These are phyloP conservation scores for Drosophila kanapiae DNA, from an alignment of 1,140 invertebrate species.

Conservation along the genomic window DNA sequence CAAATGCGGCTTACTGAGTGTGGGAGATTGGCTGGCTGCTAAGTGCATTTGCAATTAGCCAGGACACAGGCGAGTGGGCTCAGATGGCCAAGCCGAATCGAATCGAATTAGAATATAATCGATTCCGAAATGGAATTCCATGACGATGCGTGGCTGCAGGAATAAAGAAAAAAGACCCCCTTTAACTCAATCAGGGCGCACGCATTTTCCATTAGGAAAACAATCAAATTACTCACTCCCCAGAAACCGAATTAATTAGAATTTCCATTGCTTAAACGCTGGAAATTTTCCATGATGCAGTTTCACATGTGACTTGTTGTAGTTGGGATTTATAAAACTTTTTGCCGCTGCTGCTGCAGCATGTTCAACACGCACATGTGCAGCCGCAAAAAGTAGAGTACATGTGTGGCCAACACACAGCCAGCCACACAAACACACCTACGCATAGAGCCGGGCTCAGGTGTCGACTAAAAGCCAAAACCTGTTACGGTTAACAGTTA, in stretches of 20 bases:
- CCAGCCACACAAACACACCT: slow-evolving; percentile 1
- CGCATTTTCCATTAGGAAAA: slow-evolving; percentile 22
- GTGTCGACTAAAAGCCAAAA: slow-evolving; percentile 45
- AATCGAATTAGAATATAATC: slow-evolving; percentile 27
- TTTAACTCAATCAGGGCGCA: slow-evolving; percentile 1
- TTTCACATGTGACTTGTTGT: slow-evolving; percentile 19
- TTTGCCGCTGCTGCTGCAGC: slow-evolving; percentile 6
- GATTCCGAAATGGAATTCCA: slow-evolving; percentile 15
- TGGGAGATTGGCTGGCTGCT: slow-evolving; percentile 18
- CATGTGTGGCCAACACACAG: slow-evolving; percentile 29
- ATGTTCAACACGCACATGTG: slow-evolving; percentile 21
- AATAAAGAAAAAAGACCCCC: not conserved
- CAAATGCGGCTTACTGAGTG: slow-evolving; percentile 25
- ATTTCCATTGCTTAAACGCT: slow-evolving; percentile 4
- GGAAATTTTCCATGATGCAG: slow-evolving; percentile 3
- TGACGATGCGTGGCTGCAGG: not conserved
- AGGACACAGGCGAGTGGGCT: slow-evolving; percentile 3
- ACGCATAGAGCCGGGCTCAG: slow-evolving; percentile 14
- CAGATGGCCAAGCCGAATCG: not conserved
- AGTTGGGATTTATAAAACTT: slow-evolving; percentile 22
- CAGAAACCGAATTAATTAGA: slow-evolving; percentile 16
- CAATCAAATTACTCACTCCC: slow-evolving; percentile 19
- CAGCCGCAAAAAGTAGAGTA: slow-evolving; percentile 41
- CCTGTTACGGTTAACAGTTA: slow-evolving; percentile 35
- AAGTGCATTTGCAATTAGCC: slow-evolving; percentile 56